Conservation (phyloP, 2,113 vertebrate genomes). For the Solenodon paradoxus region DNA sequence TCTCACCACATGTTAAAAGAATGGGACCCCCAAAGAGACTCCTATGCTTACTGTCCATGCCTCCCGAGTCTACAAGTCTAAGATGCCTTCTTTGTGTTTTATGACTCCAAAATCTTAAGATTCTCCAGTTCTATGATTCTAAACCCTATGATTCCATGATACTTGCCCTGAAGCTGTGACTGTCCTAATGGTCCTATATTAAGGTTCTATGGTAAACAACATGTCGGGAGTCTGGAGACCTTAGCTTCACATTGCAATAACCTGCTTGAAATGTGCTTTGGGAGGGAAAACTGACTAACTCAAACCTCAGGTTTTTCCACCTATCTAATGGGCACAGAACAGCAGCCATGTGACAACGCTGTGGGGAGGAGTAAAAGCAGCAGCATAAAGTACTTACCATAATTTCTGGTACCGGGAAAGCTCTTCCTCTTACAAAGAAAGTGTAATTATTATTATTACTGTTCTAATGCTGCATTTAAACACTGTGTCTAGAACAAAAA, state of each 20-base stretch:
- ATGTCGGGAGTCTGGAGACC: background rate
- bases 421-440: background rate
- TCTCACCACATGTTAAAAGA: background rate
- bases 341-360: background rate
- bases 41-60: background rate
- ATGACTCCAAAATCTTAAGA: background rate
- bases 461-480: background rate
- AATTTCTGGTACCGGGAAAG: background rate
- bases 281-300: background rate
- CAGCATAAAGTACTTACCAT: background rate
- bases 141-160: background rate
- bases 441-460: background rate
- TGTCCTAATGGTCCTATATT: background rate
- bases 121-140: background rate
- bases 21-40: background rate
- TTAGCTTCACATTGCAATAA: background rate
- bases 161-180: background rate
- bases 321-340: background rate
- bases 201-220: background rate
- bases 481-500: background rate
- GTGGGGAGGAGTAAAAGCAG: background rate
- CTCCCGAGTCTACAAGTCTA: background rate
- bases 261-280: background rate
- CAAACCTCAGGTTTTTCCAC: background rate
- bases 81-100: background rate